Evolutionary conservation across 2,797 vertebrate genomes (phyloP), one percentile per base, ranked within the genome.

Genomic region (Tympanoctomys barrerae): DNA sequence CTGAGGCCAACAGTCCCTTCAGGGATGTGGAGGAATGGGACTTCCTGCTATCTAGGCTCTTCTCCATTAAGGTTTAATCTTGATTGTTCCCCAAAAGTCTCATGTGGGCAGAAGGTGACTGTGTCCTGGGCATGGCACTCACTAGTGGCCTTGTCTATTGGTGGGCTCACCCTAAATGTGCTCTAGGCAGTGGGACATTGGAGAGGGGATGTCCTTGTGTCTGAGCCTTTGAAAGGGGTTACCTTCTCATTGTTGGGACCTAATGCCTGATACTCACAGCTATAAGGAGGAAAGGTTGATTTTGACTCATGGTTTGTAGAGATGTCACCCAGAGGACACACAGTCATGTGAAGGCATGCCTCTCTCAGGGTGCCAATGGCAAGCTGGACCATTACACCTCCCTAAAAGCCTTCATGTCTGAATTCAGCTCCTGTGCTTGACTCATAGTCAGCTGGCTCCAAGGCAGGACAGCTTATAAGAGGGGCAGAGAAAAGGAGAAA

Each of bases 391-490:
- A 49, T 11, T 42, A 31, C 1, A 2, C 4, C 7, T 71, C 61
- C 84, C 57, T 42, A 5, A 16, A 36, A 1, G 0, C 4, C 2
- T 22, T 0, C 0, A 12, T 12, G 49, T 0, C 46, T 28, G 26
- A 59, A 1, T 11, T 36, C 71, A 26, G 4, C 39, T 24, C 14
- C 57, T 42, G 11, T 4, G 0, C 14, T 28, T 26, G 49, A 39
- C 36, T 49, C 14, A 16, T 18, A 16, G 4, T 57, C 54, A 57
- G 54, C 54, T 57, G 16, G 14, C 16, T 57, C 54, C 54, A 57
- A 57, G 54, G 16, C 16, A 18, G 54, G 54, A 57, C 14, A 18
- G 54, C 54, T 14, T 57, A 4, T 18, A 16, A 57, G 14, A 57
- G 54, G 54, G 54, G 13, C 4, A 16, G 54, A 57, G 54, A 16